A percentile compares a stretch with the other conserved stretches of the same genome.
Conservation (phyloP, 2,797 vertebrate species). For the Sardinella longiceps region DNA sequence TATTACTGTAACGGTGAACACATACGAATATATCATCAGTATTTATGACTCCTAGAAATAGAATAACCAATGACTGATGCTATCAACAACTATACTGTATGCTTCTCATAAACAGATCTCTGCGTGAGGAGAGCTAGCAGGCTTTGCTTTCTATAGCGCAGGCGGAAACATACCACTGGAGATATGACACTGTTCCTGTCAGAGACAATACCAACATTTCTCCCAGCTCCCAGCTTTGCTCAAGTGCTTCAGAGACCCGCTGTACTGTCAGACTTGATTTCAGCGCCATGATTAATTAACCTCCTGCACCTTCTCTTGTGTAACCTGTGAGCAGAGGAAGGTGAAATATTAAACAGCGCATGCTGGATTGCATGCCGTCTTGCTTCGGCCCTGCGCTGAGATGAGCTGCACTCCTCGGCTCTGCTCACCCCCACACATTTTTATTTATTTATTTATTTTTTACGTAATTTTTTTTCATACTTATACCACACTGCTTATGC, state of each 20-base stretch:
- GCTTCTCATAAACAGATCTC: background rate
- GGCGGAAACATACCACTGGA: background rate
- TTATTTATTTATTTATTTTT: too few relatives aligned
- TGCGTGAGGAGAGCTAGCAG: background rate
- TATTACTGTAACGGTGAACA: background rate
- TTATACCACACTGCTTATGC: too few relatives aligned
- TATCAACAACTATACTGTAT: background rate
- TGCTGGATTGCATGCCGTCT: background rate
- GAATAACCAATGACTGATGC: background rate
- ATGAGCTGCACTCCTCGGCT: too few relatives aligned
- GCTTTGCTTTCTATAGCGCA: background rate
- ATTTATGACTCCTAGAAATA: background rate
- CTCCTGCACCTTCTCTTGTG: constrained; percentile 7
- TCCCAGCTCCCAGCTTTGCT: background rate
- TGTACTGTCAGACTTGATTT: constrained; percentile 14
- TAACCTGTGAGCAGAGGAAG: background rate
- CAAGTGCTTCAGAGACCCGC: constrained; percentile 1
- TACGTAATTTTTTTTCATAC: too few relatives aligned
- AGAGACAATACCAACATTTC: constrained; percentile 9
- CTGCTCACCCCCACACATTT: background rate
- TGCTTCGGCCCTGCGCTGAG: background rate
- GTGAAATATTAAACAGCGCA: constrained; percentile 6
- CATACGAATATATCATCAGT: background rate
- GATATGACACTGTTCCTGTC: background rate
- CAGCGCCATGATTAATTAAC: constrained; percentile 3